A percentile compares a stretch with the other conserved stretches of the same genome.
phyloP scores from a whole-genome alignment of 2,888 invertebrate genomes.

The Agrochola circellaris region DNA sequence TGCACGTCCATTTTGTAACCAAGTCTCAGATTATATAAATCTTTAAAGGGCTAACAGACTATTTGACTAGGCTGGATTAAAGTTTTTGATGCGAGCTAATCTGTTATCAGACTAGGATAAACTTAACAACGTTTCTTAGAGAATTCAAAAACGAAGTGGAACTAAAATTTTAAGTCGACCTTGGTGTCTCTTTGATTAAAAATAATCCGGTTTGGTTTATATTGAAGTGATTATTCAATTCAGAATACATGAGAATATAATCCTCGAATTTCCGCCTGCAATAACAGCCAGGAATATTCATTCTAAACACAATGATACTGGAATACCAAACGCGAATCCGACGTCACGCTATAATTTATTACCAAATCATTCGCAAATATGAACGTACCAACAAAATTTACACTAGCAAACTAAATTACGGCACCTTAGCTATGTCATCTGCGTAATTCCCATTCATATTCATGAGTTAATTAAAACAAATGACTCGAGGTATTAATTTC shows the following conservation, averaged over 20 bases:
- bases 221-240: neutral
- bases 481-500: constrained; percentile 81
- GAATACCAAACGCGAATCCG: constrained; percentile 5
- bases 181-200: neutral
- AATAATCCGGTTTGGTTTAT: neutral
- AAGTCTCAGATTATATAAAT: constrained; percentile 37
- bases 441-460: constrained; percentile 80
- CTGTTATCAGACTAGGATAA: constrained; percentile 54
- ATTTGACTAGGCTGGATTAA: constrained; percentile 50
- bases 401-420: constrained; percentile 72
- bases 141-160: constrained; percentile 27
- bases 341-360: constrained; percentile 26
- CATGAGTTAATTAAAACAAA: constrained; percentile 85
- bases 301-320: constrained; percentile 7
- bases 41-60: constrained; percentile 21
- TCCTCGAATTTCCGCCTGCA: neutral
- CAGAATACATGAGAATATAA: neutral
- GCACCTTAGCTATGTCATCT: constrained; percentile 76
- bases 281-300: neutral
- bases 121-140: constrained; percentile 41
- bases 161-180: neutral
- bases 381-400: constrained; percentile 61
- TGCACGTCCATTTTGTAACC: constrained; percentile 10
- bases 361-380: constrained; percentile 65
- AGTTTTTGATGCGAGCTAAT: constrained; percentile 55